Percentiles rank a stretch among this genome's conserved stretches.
Evolutionary conservation across 2,888 invertebrate genomes (phyloP).

Genomic region (Odontothrips loti): DNA sequence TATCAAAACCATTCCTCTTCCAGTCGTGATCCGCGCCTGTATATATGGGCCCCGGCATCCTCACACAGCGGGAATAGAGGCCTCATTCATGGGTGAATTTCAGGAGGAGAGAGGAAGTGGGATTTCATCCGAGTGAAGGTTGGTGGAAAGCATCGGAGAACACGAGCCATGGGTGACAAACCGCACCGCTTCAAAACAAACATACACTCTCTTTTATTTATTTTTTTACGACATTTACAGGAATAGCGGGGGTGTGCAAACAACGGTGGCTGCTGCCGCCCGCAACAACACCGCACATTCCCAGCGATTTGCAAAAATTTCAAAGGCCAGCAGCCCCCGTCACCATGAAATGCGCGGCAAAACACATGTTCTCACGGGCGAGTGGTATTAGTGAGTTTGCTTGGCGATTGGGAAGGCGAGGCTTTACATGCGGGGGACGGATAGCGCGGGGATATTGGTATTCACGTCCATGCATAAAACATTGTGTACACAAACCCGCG

Average conservation of each 20-base stretch:
- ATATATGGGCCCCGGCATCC: neutral
- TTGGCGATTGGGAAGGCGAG: neutral
- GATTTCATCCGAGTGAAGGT: no score
- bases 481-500: slow-evolving; percentile 18
- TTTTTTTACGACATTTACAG: no score
- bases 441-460: slow-evolving; percentile 4
- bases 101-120: no score
- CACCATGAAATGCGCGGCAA: neutral
- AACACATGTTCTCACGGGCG: slow-evolving; percentile 19
- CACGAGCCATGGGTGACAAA: neutral
- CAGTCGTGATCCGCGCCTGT: no score
- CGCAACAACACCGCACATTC: neutral
- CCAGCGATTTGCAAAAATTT: neutral
- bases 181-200: neutral
- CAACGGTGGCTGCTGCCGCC: no score
- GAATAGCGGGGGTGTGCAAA: no score
- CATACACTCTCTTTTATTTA: no score
- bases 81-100: neutral
- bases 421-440: neutral
- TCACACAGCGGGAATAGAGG: neutral
- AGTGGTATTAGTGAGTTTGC: neutral
- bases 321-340: neutral
- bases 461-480: slow-evolving; percentile 23
- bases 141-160: neutral
- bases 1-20: no score